A percentile compares a stretch with the other conserved stretches of the same genome.
These are phyloP conservation scores for Cerastoderma edule DNA, from an alignment of 2,888 invertebrate species.

Conservation along the genomic window DNA sequence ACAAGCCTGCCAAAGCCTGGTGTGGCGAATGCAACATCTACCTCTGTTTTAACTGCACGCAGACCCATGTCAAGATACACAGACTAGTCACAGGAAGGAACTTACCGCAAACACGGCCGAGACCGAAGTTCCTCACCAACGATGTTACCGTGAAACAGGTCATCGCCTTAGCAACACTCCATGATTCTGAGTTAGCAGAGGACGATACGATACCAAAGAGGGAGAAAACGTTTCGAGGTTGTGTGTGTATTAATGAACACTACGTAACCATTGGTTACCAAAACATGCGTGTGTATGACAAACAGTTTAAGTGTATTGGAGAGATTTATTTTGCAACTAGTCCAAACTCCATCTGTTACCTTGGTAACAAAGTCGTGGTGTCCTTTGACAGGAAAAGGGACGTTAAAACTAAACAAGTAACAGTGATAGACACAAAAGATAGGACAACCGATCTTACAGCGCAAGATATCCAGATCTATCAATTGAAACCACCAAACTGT, in stretches of 20 bases:
- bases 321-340: slow-evolving; percentile 28
- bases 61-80: slow-evolving; percentile 41
- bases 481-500: slow-evolving; percentile 33
- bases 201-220: slow-evolving; percentile 22
- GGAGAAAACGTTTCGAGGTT: slow-evolving; percentile 37
- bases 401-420: background rate
- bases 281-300: slow-evolving; percentile 44
- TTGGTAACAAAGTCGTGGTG: slow-evolving; percentile 34
- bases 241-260: slow-evolving; percentile 39
- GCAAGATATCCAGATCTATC: slow-evolving; percentile 21
- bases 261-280: slow-evolving; percentile 38
- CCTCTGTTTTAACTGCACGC: slow-evolving; percentile 42
- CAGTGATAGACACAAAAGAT: slow-evolving; percentile 1
- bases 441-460: no score
- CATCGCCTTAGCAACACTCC: slow-evolving; percentile 34
- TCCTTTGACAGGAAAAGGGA: slow-evolving; percentile 40
- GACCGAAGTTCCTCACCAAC: slow-evolving; percentile 30
- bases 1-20: slow-evolving; percentile 46
- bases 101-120: slow-evolving; percentile 35
- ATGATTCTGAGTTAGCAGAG: slow-evolving; percentile 30
- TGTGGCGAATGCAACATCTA: slow-evolving; percentile 50
- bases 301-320: slow-evolving; percentile 42
- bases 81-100: slow-evolving; percentile 36
- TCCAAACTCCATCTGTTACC: slow-evolving; percentile 46
- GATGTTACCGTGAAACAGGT: slow-evolving; percentile 44